Evolutionary conservation across 2,797 vertebrate species (phyloP).

Genomic region (Gambelia wislizenii): DNA sequence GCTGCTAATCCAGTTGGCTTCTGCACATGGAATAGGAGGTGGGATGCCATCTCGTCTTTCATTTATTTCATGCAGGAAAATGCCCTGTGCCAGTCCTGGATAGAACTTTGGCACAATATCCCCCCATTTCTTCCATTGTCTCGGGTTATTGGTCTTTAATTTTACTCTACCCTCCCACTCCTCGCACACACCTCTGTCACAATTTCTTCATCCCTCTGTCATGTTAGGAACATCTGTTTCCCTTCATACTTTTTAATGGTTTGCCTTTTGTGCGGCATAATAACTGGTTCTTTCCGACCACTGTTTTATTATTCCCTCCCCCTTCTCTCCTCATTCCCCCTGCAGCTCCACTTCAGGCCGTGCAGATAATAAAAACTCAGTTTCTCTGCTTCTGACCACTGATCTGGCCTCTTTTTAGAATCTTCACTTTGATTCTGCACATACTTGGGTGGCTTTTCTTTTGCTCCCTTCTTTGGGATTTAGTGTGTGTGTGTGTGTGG

Average conservation of each 20-base stretch:
- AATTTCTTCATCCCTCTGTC: conserved; percentile 26
- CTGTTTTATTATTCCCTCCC: conserved; percentile 39
- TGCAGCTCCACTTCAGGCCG: conserved; percentile 52
- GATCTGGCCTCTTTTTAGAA: conserved; percentile 71
- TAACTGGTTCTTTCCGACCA: conserved; percentile 32
- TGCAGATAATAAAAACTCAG: conserved; percentile 59
- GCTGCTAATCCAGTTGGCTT: no score
- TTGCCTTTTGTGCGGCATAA: conserved; percentile 48
- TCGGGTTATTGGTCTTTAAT: neutral
- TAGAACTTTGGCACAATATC: neutral
- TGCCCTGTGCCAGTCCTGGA: neutral
- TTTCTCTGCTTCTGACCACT: conserved; percentile 65
- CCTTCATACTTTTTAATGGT: conserved; percentile 41
- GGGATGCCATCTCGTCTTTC: neutral
- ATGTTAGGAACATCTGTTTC: conserved; percentile 30
- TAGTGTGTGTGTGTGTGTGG: conserved; percentile 41
- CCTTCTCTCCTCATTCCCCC: neutral
- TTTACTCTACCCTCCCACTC: conserved; percentile 9
- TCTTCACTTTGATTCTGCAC: conserved; percentile 69
- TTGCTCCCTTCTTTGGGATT: conserved; percentile 65
- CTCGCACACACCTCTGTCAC: neutral
- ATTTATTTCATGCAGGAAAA: neutral
- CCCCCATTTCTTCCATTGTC: neutral
- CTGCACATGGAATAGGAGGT: neutral
- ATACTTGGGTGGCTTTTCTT: conserved; percentile 74